Conservation (phyloP, 2,888 invertebrate species). For the Artemia sinica region DNA sequence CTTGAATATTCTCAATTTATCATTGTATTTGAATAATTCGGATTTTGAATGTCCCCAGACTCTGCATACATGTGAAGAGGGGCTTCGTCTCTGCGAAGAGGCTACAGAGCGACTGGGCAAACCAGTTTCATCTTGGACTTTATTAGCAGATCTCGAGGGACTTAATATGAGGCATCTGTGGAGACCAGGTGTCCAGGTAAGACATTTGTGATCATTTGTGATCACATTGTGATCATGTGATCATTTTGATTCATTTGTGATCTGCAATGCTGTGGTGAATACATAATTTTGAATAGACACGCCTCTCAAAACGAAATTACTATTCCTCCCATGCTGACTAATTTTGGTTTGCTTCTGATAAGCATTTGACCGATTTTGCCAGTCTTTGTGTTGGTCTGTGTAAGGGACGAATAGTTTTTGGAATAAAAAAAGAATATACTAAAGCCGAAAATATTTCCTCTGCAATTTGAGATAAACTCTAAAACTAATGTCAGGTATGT, state of each 20-base stretch:
- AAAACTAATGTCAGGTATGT: too few relatives aligned
- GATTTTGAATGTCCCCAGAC: slow-evolving; percentile 38
- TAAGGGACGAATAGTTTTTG: too few relatives aligned
- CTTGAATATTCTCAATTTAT: slow-evolving; percentile 12
- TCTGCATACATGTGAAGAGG: slow-evolving; percentile 75
- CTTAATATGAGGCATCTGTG: slow-evolving; percentile 87
- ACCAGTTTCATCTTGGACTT: slow-evolving; percentile 72
- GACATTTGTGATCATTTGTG: slow-evolving; percentile 16
- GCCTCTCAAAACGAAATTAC: too few relatives aligned
- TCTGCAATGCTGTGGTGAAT: neutral
- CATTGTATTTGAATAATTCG: slow-evolving; percentile 19
- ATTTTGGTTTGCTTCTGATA: too few relatives aligned
- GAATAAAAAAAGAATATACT: too few relatives aligned
- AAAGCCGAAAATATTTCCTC: too few relatives aligned
- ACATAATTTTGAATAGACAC: too few relatives aligned
- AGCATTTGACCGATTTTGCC: too few relatives aligned
- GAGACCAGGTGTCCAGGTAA: slow-evolving; percentile 65
- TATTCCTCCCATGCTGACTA: too few relatives aligned
- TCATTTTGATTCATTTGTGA: slow-evolving; percentile 1
- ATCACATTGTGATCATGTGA: slow-evolving; percentile 23
- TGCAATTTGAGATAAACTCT: too few relatives aligned
- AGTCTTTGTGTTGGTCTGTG: too few relatives aligned
- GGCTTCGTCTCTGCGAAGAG: slow-evolving; percentile 65
- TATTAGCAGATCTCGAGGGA: slow-evolving; percentile 79
- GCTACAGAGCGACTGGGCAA: slow-evolving; percentile 60